Base-by-base conservation (phyloP, 37 sponge, comb jelly and placozoan species). In the Haliclona indistincta region DNA sequence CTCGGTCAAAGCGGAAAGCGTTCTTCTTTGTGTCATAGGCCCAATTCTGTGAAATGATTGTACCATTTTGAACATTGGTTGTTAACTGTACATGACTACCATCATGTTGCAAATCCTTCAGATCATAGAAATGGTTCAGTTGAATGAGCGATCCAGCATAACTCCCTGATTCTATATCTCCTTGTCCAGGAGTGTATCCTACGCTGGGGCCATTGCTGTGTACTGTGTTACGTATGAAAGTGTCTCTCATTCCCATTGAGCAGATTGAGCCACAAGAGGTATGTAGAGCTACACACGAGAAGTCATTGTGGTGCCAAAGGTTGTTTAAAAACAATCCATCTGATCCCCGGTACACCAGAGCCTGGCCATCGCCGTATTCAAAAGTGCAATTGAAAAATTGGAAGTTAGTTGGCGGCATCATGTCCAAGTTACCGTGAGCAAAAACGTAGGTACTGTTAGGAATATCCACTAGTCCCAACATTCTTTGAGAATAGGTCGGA, bases 201-300 rank as follows among this genome's bases (percentile, higher is more conserved):
- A 43, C 42, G 38, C 76, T 75, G 23, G 76, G 76, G 23, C 76
- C 76, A 63, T 75, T 75, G 55, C 63, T 75, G 76, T 75, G 76
- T 33, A 75, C 63, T 63, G 41, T 62, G 29, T 75, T 75, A 6
- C 76, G 62, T 19, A 75, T 34, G 63, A 75, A 75, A 25, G 4
- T 22, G 33, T 75, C 76, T 61, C 76, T 61, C 20, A 63, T 63
- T 5, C 76, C 76, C 3, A 15, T 35, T 8, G 76, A 75, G 17
- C 64, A 61, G 4, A 75, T 1, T 2, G 5, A 26, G 0, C 76
- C 76, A n/a, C n/a, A n/a, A n/a, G n/a, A n/a, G n/a, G n/a, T n/a
- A n/a, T n/a, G n/a, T 30, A 30, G 8, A n/a, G 63, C 76, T 2
- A 75, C 76, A 43, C 76, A 75, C 29, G 76, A 32, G 30, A 75